A percentile compares a stretch with the other conserved stretches of the same genome.
Evolutionary conservation across 2,888 invertebrate genomes (phyloP).

Genomic region (Drosophila prostipennis): DNA sequence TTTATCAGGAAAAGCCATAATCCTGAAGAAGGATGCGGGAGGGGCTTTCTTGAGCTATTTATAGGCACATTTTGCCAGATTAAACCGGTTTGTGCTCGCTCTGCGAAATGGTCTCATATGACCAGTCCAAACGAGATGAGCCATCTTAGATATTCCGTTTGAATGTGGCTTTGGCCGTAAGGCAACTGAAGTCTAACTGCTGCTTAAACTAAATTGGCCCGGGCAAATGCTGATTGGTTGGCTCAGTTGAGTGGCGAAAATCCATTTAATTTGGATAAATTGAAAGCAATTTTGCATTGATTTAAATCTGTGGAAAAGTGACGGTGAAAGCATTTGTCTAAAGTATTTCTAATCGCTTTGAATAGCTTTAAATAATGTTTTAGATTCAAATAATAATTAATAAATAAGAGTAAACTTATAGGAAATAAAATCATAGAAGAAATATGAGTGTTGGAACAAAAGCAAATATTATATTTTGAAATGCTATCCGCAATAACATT

Average conservation of each 20-base stretch:
- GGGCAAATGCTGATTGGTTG: conserved; percentile 10
- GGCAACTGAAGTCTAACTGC: conserved; percentile 15
- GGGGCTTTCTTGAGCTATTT: conserved; percentile 30
- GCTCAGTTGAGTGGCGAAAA: neutral
- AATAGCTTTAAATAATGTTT: too few relatives aligned
- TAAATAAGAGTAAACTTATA: neutral
- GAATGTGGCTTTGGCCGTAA: conserved; percentile 23
- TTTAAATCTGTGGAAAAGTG: neutral
- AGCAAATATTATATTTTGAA: too few relatives aligned
- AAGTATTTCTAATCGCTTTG: neutral
- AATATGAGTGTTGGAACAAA: too few relatives aligned
- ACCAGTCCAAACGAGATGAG: conserved; percentile 12
- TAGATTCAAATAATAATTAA: too few relatives aligned
- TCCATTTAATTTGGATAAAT: conserved; percentile 3
- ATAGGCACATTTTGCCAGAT: conserved; percentile 45
- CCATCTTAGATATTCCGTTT: conserved; percentile 33
- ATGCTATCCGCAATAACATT: neutral
- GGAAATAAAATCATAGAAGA: neutral
- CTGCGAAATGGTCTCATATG: conserved; percentile 19
- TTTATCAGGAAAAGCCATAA: conserved; percentile 61
- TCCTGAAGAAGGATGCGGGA: conserved; percentile 31
- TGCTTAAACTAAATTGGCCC: conserved; percentile 20
- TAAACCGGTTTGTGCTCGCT: conserved; percentile 32
- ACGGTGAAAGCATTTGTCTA: neutral
- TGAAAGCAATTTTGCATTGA: neutral